Conservation (phyloP, 2,113 vertebrate genomes). For the Pongo abelii region DNA sequence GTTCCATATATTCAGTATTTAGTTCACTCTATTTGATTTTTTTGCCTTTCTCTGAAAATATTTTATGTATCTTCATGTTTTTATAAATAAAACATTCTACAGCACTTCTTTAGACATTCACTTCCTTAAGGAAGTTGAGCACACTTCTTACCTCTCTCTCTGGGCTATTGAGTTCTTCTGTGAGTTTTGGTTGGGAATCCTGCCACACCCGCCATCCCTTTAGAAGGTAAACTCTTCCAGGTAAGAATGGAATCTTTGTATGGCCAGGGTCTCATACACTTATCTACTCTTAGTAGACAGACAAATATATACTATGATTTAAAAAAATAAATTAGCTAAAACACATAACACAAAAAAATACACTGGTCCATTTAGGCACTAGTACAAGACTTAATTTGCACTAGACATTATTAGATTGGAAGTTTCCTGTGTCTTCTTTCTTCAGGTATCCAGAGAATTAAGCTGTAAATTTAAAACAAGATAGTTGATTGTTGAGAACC, state of each 20-base stretch:
- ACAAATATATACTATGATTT: neutral
- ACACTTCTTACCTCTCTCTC: neutral
- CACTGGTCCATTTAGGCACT: neutral
- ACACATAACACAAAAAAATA: neutral
- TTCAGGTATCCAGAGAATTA: neutral
- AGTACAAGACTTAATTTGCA: neutral
- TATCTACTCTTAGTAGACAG: neutral
- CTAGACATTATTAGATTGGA: neutral
- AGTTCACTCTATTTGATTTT: neutral
- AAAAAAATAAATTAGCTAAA: neutral
- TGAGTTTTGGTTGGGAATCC: neutral
- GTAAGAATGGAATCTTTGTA: neutral
- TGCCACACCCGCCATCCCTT: neutral
- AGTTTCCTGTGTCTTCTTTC: neutral
- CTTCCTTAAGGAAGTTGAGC: neutral
- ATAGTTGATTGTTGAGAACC: neutral
- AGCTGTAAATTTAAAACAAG: neutral
- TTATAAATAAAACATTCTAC: neutral
- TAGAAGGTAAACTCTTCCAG: neutral
- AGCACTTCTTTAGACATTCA: neutral
- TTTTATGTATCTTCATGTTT: neutral
- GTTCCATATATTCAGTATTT: neutral
- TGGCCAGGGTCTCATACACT: neutral
- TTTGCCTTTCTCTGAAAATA: neutral
- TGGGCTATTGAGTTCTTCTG: neutral